These are phyloP conservation scores for Dasyprocta punctata DNA, from an alignment of 2,113 vertebrate species.

Conservation along the genomic window DNA sequence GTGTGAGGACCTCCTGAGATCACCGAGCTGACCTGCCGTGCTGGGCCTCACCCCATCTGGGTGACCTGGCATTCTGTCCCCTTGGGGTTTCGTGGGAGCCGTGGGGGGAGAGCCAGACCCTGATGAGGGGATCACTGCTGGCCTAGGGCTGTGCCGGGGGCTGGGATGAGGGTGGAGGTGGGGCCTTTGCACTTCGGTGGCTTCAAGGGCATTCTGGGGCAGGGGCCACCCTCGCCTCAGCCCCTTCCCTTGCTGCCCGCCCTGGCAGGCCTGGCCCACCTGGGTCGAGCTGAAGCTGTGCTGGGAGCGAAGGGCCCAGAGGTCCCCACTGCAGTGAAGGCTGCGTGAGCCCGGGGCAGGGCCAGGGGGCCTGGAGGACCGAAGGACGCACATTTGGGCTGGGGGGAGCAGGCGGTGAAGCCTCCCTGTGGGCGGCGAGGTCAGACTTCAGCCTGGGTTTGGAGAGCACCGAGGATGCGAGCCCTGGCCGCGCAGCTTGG, in stretches of 20 bases:
- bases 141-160: neutral
- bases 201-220: too few relatives aligned
- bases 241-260: neutral
- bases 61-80: neutral
- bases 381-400: neutral
- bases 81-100: neutral
- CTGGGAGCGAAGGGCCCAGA: neutral
- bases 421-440: neutral
- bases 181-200: neutral
- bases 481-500: neutral
- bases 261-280: neutral
- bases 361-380: neutral
- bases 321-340: neutral
- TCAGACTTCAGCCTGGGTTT: neutral
- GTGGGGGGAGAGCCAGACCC: neutral
- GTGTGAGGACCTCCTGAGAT: neutral
- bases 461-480: neutral
- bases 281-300: neutral
- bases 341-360: neutral
- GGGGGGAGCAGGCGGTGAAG: fast-evolving
- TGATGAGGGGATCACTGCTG: neutral
- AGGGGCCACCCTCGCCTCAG: neutral
- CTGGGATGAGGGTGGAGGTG: neutral
- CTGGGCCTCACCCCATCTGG: neutral
- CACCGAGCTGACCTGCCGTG: neutral